Evolutionary conservation across 2,113 vertebrate species (phyloP), one percentile per base, ranked within the genome.

Genomic region (Crotalus tigris): DNA sequence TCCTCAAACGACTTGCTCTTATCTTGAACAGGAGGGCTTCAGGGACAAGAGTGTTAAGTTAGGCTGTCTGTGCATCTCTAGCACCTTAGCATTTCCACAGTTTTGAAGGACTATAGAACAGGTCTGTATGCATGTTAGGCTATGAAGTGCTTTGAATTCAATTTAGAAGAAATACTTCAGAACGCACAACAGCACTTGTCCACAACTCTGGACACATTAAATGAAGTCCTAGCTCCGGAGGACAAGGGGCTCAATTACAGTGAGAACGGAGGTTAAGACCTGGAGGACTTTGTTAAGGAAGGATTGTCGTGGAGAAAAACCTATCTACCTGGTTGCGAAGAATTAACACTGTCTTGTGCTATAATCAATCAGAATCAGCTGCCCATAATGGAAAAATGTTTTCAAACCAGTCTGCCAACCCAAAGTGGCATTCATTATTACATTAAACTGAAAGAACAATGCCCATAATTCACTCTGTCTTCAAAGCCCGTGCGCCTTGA

Each of bases 1-100:
- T 93, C 12, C 93, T 54, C 88, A 85, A 94, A 94, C 95, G 91
- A 94, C 85, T 91, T 93, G 91, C 39, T 91, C 81, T 93, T 59
- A 39, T 8, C 15, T 91, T 59, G 85, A n/a, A 92, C 5, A 91
- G 75, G 94, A 91, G 87, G 4, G 4, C 49, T 87, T 53, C 89
- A 81, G 29, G 17, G 4, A 39, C 5, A 59, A 51, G 58, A 92
- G 64, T 39, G n/a, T 85, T 61, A 89, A 39, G 55, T 90, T 11
- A 12, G 23, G 90, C 92, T 29, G 24, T 29, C 88, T 10, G 29
- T 61, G 90, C 89, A 95, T 26, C 12, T 92, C 92, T n/a, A 93
- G 4, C 46, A 10, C 6, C 54, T 57, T 13, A 61, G n/a, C 55
- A 24, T 89, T 88, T 81, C 29, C 44, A 2, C 3, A 8, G 39